These are phyloP conservation scores for Pseudococcus jackbeardsleyi DNA, from an alignment of 2,888 invertebrate genomes.

Conservation along the genomic window DNA sequence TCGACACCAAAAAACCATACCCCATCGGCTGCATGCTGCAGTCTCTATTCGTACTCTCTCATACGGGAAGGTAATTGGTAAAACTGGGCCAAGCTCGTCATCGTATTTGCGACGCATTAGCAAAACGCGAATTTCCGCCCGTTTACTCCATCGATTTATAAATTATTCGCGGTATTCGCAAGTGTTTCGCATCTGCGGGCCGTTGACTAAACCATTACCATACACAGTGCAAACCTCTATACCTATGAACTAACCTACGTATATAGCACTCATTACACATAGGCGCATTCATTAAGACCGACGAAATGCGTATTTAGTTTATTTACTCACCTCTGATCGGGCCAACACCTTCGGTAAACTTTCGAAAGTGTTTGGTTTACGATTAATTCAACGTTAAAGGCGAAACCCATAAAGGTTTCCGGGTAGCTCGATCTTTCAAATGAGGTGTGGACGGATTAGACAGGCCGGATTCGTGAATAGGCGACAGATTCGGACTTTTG, in stretches of 20 bases:
- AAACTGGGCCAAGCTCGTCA: neutral
- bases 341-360: neutral
- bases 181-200: constrained; percentile 21
- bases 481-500: constrained; percentile 74
- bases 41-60: neutral
- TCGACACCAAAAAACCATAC: neutral
- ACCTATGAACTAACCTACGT: neutral
- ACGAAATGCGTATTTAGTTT: neutral
- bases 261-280: neutral
- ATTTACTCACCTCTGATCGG: neutral
- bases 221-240: neutral
- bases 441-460: constrained; percentile 74
- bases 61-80: neutral
- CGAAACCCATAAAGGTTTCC: constrained; percentile 65
- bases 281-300: too few species aligned
- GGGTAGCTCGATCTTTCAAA: constrained; percentile 66
- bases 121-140: neutral
- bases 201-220: neutral
- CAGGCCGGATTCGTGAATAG: constrained; percentile 80
- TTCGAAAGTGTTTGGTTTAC: neutral
- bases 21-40: neutral
- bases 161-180: neutral
- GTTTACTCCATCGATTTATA: neutral
- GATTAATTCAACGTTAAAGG: constrained; percentile 59
- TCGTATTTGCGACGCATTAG: neutral